Conservation (phyloP, 2,888 invertebrate species). For the Cistogaster globosa region DNA sequence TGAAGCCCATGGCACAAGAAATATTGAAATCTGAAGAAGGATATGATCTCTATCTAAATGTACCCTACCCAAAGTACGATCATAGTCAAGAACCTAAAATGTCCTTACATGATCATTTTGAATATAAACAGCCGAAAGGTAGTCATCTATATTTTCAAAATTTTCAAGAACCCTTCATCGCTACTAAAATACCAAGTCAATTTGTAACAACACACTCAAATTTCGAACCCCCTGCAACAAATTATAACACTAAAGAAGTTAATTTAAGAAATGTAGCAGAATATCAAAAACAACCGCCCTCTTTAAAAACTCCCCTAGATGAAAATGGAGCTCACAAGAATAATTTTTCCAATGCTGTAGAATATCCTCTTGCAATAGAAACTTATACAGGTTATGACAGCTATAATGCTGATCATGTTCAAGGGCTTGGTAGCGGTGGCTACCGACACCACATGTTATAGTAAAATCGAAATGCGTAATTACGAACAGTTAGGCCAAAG, state of each 20-base stretch:
- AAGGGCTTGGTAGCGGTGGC: constrained; percentile 75
- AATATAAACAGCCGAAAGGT: too few relatives aligned
- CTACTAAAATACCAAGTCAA: neutral
- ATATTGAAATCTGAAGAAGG: too few relatives aligned
- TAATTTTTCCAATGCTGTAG: constrained; percentile 68
- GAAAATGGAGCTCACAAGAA: neutral
- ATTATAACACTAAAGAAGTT: neutral
- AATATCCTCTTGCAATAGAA: constrained; percentile 68
- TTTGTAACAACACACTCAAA: neutral
- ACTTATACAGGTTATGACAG: constrained; percentile 79
- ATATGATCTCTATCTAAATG: too few relatives aligned
- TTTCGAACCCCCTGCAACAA: neutral
- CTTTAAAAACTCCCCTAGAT: constrained; percentile 7
- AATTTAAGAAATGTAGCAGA: neutral
- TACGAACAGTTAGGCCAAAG: neutral
- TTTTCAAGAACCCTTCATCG: too few relatives aligned
- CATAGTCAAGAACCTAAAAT: too few relatives aligned
- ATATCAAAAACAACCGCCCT: neutral
- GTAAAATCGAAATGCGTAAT: neutral
- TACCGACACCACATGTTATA: constrained; percentile 65
- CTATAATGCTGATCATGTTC: constrained; percentile 79
- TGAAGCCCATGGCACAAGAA: too few relatives aligned
- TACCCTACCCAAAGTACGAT: too few relatives aligned
- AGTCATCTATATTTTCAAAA: too few relatives aligned
- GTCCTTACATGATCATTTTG: too few relatives aligned